A percentile compares a stretch with the other conserved stretches of the same genome.
These are phyloP conservation scores for Chaetorhynchus papuensis DNA, from an alignment of 2,113 vertebrate species.

Conservation along the genomic window DNA sequence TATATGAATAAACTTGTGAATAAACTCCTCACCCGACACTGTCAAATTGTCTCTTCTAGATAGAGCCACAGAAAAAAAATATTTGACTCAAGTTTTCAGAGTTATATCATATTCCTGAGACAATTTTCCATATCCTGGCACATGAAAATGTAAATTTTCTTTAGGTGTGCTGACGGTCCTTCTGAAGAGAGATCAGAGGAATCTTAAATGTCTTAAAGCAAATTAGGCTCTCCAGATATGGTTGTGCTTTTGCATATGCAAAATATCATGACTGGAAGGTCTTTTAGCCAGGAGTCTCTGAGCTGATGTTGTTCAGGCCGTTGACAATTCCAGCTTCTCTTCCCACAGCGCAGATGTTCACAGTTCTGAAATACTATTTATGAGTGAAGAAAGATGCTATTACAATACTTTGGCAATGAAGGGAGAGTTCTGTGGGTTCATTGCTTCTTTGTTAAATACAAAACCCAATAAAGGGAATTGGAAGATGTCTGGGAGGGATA, in stretches of 20 bases:
- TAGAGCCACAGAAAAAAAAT: neutral
- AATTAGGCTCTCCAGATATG: conserved; percentile 4
- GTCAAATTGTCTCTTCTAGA: neutral
- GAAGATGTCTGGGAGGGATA: neutral
- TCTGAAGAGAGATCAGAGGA: conserved; percentile 47
- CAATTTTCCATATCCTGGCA: neutral
- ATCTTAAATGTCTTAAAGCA: conserved; percentile 44
- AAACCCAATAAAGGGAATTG: conserved; percentile 25
- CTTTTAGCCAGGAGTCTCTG: neutral
- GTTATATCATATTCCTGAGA: neutral
- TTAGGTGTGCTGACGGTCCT: conserved; percentile 6
- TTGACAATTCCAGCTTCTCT: neutral
- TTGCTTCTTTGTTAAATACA: conserved; percentile 11
- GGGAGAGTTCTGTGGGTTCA: neutral
- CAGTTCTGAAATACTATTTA: neutral
- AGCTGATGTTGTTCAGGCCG: neutral
- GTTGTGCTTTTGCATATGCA: conserved; percentile 24
- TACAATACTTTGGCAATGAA: neutral
- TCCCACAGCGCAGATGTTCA: neutral
- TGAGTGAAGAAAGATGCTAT: neutral
- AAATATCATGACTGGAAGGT: neutral
- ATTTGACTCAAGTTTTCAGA: neutral
- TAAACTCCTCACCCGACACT: neutral
- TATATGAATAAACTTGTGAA: neutral
- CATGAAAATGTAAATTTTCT: conserved; percentile 24